Percentiles rank a stretch among this genome's conserved stretches.
These are phyloP conservation scores for Epinephelus fuscoguttatus DNA, from an alignment of 2,113 vertebrate species.

Conservation along the genomic window DNA sequence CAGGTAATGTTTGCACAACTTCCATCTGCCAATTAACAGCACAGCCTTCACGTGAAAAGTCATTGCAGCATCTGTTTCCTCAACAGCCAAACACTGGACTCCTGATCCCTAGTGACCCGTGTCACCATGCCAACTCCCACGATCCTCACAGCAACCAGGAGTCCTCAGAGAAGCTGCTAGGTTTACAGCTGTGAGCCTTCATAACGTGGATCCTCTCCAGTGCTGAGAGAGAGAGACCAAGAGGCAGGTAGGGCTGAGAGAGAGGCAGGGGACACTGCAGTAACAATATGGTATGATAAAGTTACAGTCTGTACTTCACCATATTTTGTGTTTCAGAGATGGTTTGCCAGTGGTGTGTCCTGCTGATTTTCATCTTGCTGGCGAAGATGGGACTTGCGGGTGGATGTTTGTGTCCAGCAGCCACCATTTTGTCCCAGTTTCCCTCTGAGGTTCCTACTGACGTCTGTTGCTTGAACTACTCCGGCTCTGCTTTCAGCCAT, in stretches of 20 bases:
- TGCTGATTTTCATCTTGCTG: constrained; percentile 54
- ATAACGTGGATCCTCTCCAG: constrained; percentile 46
- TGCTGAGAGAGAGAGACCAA: background rate
- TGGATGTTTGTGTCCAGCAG: constrained; percentile 84
- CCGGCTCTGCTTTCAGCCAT: constrained; percentile 81
- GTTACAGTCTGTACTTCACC: background rate
- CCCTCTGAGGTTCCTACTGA: constrained; percentile 60
- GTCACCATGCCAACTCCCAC: constrained; percentile 74
- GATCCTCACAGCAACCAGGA: constrained; percentile 71
- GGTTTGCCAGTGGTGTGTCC: constrained; percentile 46
- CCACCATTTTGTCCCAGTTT: constrained; percentile 77
- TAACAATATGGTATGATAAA: background rate
- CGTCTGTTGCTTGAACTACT: constrained; percentile 90
- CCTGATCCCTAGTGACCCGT: constrained; percentile 69
- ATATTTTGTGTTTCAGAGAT: constrained; percentile 59
- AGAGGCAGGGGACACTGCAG: background rate
- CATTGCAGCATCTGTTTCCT: constrained; percentile 69
- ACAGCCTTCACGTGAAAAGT: constrained; percentile 6
- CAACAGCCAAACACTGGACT: constrained; percentile 67
- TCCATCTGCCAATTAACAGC: constrained; percentile 22
- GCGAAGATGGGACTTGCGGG: constrained; percentile 23
- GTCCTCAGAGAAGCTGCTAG: constrained; percentile 66
- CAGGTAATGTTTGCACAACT: constrained; percentile 26
- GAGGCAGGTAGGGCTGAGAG: constrained; percentile 36
- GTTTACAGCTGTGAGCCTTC: constrained; percentile 43